Base-by-base conservation (phyloP, 2,797 vertebrate genomes). In the Staurois parvus region DNA sequence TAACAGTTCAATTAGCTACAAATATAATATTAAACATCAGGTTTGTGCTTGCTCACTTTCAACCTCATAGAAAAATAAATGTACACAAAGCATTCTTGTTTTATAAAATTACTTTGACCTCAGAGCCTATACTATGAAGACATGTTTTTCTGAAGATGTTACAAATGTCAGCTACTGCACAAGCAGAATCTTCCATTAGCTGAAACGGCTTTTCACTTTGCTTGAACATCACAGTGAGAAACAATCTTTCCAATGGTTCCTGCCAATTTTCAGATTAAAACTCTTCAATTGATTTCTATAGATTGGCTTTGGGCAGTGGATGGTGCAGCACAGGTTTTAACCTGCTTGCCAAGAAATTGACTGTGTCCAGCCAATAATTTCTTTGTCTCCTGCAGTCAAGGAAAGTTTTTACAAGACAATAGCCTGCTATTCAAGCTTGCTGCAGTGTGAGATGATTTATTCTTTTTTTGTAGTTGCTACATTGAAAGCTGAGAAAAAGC, bases 201-300 rank as follows among this genome's bases (percentile, higher is more conserved):
- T 34, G 37, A 76, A 81, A 81, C 76, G 21, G 8, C 32, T 72
- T 77, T 81, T 64, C 21, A 59, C 48, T 64, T 70, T 64, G 28
- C 69, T 72, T 76, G 52, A 48, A 77, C 76, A 52, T 52, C 79
- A 86, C 66, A 82, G 45, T 62, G 37, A 72, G 56, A 89, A 86
- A 21, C 72, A 73, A 75, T 78, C 10, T 83, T 67, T 56, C 59
- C 24, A 48, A 26, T 32, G 67, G 81, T 88, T 88, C 81, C 84
- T 86, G 88, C 40, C 66, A 80, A 87, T 48, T 37, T 69, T 30
- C 79, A 89, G 89, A 91, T 90, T 77, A 89, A 90, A 87, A 62
- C 28, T 28, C 87, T 66, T 56, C 34, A 0, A 77, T 56, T 72
- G 73, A 24, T 88, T 89, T 88, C 30, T 30, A 62, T 88, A 87